A percentile compares a stretch with the other conserved stretches of the same genome.
Conservation (phyloP, 2,797 vertebrate genomes). For the Myripristis murdjan region DNA sequence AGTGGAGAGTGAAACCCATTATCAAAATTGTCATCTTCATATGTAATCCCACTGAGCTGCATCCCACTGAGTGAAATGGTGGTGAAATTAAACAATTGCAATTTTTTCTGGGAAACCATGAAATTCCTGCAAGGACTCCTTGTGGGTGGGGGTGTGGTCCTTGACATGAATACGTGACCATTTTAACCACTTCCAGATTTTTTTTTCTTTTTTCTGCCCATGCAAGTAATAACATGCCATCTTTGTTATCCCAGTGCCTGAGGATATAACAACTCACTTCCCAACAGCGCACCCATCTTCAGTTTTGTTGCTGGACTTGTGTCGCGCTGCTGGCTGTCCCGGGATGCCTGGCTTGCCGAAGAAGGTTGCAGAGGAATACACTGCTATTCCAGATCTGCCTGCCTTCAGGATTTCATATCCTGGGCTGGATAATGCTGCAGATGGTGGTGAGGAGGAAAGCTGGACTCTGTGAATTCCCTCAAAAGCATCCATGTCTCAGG, state of each 20-base stretch:
- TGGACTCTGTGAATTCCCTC: conserved; percentile 85
- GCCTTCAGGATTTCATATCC: conserved; percentile 81
- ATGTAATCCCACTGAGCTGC: too few relatives aligned
- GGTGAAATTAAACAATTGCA: too few relatives aligned
- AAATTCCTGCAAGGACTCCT: too few relatives aligned
- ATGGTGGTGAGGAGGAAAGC: conserved; percentile 79
- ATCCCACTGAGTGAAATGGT: too few relatives aligned
- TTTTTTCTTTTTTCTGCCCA: background rate
- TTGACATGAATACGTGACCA: too few relatives aligned
- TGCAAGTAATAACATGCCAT: conserved; percentile 10
- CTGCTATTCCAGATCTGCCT: conserved; percentile 77
- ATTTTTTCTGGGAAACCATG: too few relatives aligned
- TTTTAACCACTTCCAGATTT: too few relatives aligned
- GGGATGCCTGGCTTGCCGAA: conserved; percentile 67
- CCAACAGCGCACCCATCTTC: conserved; percentile 79
- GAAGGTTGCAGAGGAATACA: conserved; percentile 82
- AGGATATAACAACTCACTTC: conserved; percentile 66
- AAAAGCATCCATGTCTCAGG: conserved; percentile 82
- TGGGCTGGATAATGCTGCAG: conserved; percentile 53
- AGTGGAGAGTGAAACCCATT: too few relatives aligned
- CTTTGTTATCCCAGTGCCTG: background rate
- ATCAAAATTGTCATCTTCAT: too few relatives aligned
- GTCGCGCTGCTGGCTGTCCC: conserved; percentile 31
- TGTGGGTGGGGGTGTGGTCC: too few relatives aligned
- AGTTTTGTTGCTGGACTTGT: conserved; percentile 37